Evolutionary conservation across 2,797 vertebrate genomes (phyloP), one percentile per base, ranked within the genome.

Genomic region (Spheniscus humboldti): DNA sequence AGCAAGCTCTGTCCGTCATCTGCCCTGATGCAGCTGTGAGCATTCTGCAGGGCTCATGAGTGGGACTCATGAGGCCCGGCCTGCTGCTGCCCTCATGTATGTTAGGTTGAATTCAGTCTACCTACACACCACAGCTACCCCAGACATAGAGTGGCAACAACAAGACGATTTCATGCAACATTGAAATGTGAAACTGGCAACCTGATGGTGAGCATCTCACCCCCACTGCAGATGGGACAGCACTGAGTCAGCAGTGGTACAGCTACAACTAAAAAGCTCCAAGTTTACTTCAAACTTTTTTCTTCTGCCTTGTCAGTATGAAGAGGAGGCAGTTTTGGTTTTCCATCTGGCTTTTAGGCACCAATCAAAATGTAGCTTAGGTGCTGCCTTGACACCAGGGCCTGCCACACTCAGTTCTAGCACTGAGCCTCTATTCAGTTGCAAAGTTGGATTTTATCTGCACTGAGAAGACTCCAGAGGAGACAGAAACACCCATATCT

Each of bases 121-220:
- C 5, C 18, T 62, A 22, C 48, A 53, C 14, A 10, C 20, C 37
- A 53, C 33, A 71, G 30, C 56, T 64, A 15, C 9, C 6, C 16
- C 5, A 4, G 39, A 22, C 48, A 81, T 19, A 1, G 2, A 50
- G 11, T 2, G 25, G 0, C 30, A 59, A 27, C 31, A 71, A 18
- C 4, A 33, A 30, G 41, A 5, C 0, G 10, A 19, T 24, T 67
- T 60, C 64, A 12, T 27, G 19, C 17, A 67, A 11, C 25, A 4
- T 1, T 35, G 31, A 37, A 39, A 57, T 0, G 0, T 18, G 50
- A 27, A 72, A 18, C 0, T 0, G 53, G 15, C 22, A 60, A 24
- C 66, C 24, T 41, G 30, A 9, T 13, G 24, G 8, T 45, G 28
- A 81, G 20, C 31, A 7, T 3, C 50, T 56, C 60, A 33, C 45